These are phyloP conservation scores for Cettia cetti DNA, from an alignment of 2,113 vertebrate species.

Conservation along the genomic window DNA sequence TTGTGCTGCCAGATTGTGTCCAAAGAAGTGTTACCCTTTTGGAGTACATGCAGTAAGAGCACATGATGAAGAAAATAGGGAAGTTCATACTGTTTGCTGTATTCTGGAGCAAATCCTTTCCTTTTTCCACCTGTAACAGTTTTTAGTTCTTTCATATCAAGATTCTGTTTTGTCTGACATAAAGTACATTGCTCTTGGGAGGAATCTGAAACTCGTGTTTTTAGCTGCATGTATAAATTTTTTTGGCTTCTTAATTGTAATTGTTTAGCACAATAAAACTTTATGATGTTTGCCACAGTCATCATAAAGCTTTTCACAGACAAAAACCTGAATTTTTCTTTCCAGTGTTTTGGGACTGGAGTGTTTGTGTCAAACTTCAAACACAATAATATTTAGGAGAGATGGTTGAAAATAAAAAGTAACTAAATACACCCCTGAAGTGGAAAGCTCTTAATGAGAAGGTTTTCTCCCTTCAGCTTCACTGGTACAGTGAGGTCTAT, in stretches of 20 bases:
- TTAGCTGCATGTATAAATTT: not conserved
- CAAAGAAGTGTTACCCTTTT: slow-evolving; percentile 53
- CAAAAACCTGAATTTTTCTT: not conserved
- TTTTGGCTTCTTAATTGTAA: not conserved
- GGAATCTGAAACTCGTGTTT: not conserved
- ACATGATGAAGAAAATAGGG: not conserved
- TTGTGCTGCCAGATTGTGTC: slow-evolving; percentile 50
- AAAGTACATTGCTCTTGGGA: not conserved
- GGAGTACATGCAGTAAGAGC: not conserved
- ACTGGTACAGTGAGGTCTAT: not conserved
- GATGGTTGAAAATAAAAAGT: not conserved
- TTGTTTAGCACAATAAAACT: not conserved
- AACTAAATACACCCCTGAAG: not conserved
- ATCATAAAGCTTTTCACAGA: not conserved
- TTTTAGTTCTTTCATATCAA: not conserved
- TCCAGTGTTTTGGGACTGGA: not conserved
- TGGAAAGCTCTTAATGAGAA: not conserved
- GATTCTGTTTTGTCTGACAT: not conserved
- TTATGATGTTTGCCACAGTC: not conserved
- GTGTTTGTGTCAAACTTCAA: not conserved
- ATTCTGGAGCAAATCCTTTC: not conserved
- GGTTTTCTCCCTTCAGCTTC: not conserved
- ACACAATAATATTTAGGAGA: not conserved
- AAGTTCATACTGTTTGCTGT: not conserved
- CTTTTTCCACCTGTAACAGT: not conserved